Evolutionary conservation across 2,888 invertebrate genomes (phyloP).

Genomic region (Nemotelus nigrinus): DNA sequence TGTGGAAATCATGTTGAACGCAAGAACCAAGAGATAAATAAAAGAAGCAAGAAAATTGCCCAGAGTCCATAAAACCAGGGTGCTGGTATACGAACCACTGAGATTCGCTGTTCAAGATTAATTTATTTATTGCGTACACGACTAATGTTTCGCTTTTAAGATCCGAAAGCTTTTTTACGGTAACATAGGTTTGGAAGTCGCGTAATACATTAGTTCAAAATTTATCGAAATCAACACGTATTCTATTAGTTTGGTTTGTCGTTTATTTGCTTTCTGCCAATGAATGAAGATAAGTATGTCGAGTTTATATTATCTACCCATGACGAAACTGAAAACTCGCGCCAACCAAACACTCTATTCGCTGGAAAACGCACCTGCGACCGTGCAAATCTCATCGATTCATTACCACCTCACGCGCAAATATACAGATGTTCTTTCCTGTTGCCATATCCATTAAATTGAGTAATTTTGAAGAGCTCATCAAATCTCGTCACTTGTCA

Average conservation of each 20-base stretch:
- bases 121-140: constrained; percentile 51
- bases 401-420: neutral
- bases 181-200: too few species aligned
- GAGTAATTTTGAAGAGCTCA: constrained; percentile 42
- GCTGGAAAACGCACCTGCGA: too few species aligned
- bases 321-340: too few species aligned
- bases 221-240: too few species aligned
- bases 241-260: too few species aligned
- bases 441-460: constrained; percentile 39
- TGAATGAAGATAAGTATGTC: too few species aligned
- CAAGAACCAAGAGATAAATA: neutral
- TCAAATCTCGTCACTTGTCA: constrained; percentile 33
- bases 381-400: neutral
- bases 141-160: constrained; percentile 46
- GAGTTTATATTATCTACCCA: too few species aligned
- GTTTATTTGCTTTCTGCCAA: too few species aligned
- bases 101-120: constrained; percentile 48
- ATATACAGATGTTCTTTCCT: constrained; percentile 1
- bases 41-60: neutral
- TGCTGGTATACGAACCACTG: constrained; percentile 38
- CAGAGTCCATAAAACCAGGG: neutral
- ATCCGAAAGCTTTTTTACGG: constrained; percentile 1
- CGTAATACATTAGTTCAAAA: too few species aligned
- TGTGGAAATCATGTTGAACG: neutral
- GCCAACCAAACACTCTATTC: too few species aligned